Evolutionary conservation across 2,888 invertebrate genomes (phyloP).

Genomic region (Morpho helenor): DNA sequence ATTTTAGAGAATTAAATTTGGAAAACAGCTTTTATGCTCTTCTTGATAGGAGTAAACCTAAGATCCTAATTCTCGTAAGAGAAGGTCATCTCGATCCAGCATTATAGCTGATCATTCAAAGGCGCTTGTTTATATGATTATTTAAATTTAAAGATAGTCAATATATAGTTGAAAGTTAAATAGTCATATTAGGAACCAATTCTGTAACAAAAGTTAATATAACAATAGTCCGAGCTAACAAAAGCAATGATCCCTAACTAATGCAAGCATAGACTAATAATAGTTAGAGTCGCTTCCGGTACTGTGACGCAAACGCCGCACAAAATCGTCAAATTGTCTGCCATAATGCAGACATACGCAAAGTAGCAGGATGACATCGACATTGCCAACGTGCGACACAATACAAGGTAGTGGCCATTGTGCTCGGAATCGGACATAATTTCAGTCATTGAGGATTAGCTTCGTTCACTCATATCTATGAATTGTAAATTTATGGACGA

Average conservation of each 20-base stretch:
- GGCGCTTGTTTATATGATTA: too few species aligned
- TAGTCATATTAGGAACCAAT: too few species aligned
- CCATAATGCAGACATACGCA: slow-evolving; percentile 16
- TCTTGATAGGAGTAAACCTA: too few species aligned
- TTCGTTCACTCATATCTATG: slow-evolving; percentile 19
- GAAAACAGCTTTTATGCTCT: too few species aligned
- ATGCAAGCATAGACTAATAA: slow-evolving; percentile 27
- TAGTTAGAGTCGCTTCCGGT: slow-evolving; percentile 32
- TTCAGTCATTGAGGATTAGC: slow-evolving; percentile 30
- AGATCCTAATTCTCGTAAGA: too few species aligned
- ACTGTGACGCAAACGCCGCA: slow-evolving; percentile 38
- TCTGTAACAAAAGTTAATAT: not conserved
- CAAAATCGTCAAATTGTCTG: slow-evolving; percentile 6
- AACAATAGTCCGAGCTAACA: slow-evolving; percentile 10
- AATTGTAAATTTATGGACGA: slow-evolving; percentile 7
- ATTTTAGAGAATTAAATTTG: too few species aligned
- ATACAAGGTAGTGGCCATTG: slow-evolving; percentile 72
- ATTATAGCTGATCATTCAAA: too few species aligned
- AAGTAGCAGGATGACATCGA: slow-evolving; percentile 14
- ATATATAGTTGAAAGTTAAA: too few species aligned
- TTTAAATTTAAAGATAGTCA: too few species aligned
- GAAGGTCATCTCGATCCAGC: too few species aligned
- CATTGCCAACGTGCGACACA: slow-evolving; percentile 18
- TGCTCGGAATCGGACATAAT: slow-evolving; percentile 54
- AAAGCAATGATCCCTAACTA: slow-evolving; percentile 26